Percentiles rank a stretch among this genome's conserved stretches.
phyloP scores from a whole-genome alignment of 2,888 invertebrate genomes.

The Spodoptera littoralis region DNA sequence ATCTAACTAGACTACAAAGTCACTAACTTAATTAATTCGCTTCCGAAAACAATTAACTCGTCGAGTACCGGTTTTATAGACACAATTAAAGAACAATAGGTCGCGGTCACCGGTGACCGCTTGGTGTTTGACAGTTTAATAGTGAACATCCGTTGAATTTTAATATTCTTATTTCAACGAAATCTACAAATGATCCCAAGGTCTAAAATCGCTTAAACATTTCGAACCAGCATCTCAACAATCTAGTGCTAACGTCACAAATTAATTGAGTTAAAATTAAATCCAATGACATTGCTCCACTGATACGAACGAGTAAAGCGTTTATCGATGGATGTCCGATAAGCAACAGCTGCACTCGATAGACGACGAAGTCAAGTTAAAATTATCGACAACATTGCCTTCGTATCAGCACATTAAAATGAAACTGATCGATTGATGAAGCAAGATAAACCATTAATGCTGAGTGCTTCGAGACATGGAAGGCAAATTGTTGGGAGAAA shows the following conservation, averaged over 20 bases:
- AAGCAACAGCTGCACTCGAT: constrained; percentile 49
- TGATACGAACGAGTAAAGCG: constrained; percentile 43
- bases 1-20: too few species aligned
- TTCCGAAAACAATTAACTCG: too few species aligned
- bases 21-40: too few species aligned
- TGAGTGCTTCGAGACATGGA: constrained; percentile 45
- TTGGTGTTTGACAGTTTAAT: too few species aligned
- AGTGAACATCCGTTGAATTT: too few species aligned
- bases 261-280: constrained; percentile 47
- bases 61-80: too few species aligned
- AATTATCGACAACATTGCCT: constrained; percentile 52
- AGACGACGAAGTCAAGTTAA: constrained; percentile 49
- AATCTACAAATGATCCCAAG: background rate
- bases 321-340: constrained; percentile 56
- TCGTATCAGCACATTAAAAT: constrained; percentile 53
- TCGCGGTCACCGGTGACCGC: too few species aligned
- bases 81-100: too few species aligned
- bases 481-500: constrained; percentile 38
- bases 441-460: constrained; percentile 52
- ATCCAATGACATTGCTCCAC: constrained; percentile 48
- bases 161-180: too few species aligned
- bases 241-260: constrained; percentile 32
- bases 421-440: constrained; percentile 56
- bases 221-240: constrained; percentile 7
- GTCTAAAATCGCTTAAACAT: constrained; percentile 13